Percentiles rank a stretch among this genome's conserved stretches.
These are phyloP conservation scores for Brenthis ino DNA, from an alignment of 2,888 invertebrate genomes.

Conservation along the genomic window DNA sequence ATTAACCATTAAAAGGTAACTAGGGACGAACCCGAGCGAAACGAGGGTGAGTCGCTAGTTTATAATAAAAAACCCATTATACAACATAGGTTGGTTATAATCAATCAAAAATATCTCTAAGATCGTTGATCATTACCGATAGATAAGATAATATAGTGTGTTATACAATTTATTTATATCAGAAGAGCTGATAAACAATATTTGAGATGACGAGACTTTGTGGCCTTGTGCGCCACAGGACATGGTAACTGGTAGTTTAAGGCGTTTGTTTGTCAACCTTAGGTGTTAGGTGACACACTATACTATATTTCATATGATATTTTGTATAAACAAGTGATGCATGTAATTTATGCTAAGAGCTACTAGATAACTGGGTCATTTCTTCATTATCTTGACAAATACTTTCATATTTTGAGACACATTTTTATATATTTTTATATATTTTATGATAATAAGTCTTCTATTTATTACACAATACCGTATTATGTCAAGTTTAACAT, in stretches of 20 bases:
- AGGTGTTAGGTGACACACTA: slow-evolving; percentile 19
- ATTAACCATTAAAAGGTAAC: no score
- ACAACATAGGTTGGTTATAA: slow-evolving; percentile 8
- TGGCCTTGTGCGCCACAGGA: slow-evolving; percentile 49
- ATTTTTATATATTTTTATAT: neutral
- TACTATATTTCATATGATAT: slow-evolving; percentile 19
- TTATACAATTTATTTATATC: slow-evolving; percentile 44
- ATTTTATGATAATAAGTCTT: neutral
- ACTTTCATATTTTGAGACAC: neutral
- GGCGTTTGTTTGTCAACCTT: slow-evolving; percentile 28
- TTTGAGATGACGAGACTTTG: slow-evolving; percentile 60
- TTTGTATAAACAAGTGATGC: slow-evolving; percentile 17
- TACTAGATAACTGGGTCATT: slow-evolving; percentile 2
- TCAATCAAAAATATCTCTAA: slow-evolving; percentile 35
- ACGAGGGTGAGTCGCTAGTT: no score
- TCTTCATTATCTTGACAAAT: slow-evolving; percentile 4
- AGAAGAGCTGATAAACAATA: slow-evolving; percentile 53
- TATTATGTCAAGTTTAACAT: neutral
- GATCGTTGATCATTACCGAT: slow-evolving; percentile 19
- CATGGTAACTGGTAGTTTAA: slow-evolving; percentile 18
- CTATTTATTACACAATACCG: slow-evolving; percentile 7
- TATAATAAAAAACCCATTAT: neutral
- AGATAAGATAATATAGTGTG: slow-evolving; percentile 41
- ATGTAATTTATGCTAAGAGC: slow-evolving; percentile 13
- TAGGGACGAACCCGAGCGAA: no score